phyloP scores from a whole-genome alignment of 2,797 vertebrate genomes.

The Notoglanidium macrostoma region DNA sequence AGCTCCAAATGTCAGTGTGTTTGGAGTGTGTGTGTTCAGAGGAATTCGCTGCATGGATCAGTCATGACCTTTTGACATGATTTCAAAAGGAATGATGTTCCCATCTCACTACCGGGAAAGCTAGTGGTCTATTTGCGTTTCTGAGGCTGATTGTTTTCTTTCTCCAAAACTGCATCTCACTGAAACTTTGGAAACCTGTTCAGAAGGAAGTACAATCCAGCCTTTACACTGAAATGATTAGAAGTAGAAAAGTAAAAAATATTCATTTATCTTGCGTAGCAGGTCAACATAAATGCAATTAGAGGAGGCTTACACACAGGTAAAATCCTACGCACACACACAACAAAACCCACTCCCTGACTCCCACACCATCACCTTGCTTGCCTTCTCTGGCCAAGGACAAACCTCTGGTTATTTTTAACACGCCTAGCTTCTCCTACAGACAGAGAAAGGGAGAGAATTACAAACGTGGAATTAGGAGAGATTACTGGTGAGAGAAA shows the following conservation, averaged over 20 bases:
- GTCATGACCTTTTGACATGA: not conserved
- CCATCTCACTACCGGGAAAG: not conserved
- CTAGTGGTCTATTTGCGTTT: not conserved
- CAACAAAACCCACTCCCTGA: not conserved
- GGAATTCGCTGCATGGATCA: not conserved
- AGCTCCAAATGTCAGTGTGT: not conserved
- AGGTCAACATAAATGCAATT: not conserved
- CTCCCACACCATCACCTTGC: not conserved
- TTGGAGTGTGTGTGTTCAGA: not conserved
- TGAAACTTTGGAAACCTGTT: not conserved
- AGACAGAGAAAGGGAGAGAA: constrained; percentile 31
- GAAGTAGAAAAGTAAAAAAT: not conserved
- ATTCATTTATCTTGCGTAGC: not conserved
- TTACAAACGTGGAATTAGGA: constrained; percentile 6
- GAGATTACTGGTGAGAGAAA: not conserved
- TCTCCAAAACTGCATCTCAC: not conserved
- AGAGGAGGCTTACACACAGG: not conserved
- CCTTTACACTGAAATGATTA: not conserved
- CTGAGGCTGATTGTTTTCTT: not conserved
- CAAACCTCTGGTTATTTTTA: constrained; percentile 37
- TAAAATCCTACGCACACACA: not conserved
- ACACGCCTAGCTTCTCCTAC: constrained; percentile 15
- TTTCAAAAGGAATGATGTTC: not conserved
- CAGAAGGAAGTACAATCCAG: not conserved
- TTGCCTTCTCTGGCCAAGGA: constrained; percentile 26